These are phyloP conservation scores for Orthonyx spaldingii DNA, from an alignment of 2,113 vertebrate genomes.

Conservation along the genomic window DNA sequence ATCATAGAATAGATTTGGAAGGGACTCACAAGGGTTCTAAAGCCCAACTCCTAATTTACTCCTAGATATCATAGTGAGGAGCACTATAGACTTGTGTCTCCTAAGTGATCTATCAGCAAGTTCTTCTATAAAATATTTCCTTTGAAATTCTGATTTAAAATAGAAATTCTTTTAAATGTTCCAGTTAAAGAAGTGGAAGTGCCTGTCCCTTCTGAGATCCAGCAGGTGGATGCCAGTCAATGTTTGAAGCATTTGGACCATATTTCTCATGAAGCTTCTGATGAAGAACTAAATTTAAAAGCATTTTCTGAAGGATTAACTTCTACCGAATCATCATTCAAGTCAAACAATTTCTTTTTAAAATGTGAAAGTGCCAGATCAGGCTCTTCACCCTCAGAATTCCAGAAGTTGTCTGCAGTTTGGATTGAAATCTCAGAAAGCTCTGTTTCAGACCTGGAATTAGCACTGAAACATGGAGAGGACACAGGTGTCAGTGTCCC, in stretches of 20 bases:
- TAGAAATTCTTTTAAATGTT: not conserved
- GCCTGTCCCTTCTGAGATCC: not conserved
- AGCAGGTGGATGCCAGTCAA: not conserved
- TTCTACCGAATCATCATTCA: not conserved
- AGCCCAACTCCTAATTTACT: not conserved
- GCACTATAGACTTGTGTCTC: not conserved
- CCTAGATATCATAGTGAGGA: not conserved
- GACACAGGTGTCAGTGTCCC: constrained; percentile 18
- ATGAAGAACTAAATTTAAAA: not conserved
- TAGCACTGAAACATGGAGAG: not conserved
- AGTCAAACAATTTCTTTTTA: not conserved
- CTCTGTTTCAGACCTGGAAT: constrained; percentile 29
- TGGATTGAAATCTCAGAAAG: constrained; percentile 21
- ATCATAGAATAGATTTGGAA: not conserved
- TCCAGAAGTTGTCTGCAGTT: constrained; percentile 61
- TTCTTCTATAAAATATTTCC: not conserved
- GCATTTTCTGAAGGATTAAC: not conserved
- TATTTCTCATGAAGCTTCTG: not conserved
- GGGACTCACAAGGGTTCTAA: not conserved
- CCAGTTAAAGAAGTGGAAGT: not conserved
- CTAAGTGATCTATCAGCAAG: not conserved
- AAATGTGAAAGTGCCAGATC: not conserved
- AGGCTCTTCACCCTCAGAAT: constrained; percentile 39
- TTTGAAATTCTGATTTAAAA: not conserved
- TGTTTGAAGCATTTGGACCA: not conserved